Percentiles rank a stretch among this genome's conserved stretches.
These are phyloP conservation scores for Nasonia oneida DNA, from an alignment of 2,888 invertebrate genomes.

Conservation along the genomic window DNA sequence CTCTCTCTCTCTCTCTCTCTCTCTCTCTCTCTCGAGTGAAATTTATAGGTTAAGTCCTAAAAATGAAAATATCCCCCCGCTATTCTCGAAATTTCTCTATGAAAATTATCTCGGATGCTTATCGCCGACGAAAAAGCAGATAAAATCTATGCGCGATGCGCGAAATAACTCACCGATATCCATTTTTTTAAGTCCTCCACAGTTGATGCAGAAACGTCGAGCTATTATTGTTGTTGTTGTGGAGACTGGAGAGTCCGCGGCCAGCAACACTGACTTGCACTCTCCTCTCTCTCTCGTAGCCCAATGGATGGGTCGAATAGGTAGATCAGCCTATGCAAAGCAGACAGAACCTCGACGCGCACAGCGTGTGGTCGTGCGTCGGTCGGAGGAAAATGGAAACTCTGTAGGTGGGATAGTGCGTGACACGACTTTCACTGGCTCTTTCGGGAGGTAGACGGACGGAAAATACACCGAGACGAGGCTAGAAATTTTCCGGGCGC, in stretches of 20 bases:
- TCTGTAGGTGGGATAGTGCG: neutral
- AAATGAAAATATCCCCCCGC: conserved; percentile 9
- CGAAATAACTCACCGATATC: conserved; percentile 52
- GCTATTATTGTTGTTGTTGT: conserved; percentile 41
- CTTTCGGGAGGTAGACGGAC: neutral
- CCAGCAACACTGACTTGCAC: conserved; percentile 46
- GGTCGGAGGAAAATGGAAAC: neutral
- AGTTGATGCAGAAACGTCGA: conserved; percentile 9
- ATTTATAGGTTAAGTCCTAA: conserved; percentile 45
- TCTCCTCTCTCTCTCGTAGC: neutral
- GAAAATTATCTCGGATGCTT: neutral
- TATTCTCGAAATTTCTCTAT: neutral
- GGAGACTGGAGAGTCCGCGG: neutral
- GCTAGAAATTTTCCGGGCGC: too few relatives aligned
- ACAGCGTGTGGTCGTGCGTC: neutral
- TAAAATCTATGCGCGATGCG: neutral
- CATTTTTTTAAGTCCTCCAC: conserved; percentile 53
- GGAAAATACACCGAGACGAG: neutral
- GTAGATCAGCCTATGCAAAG: neutral
- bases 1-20: neutral
- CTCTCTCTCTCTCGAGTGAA: neutral
- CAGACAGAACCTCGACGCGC: neutral
- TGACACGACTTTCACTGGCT: neutral
- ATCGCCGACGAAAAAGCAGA: neutral
- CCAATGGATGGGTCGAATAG: neutral